Base-by-base conservation (phyloP, 2,113 vertebrate genomes). In the Alligator sinensis region DNA sequence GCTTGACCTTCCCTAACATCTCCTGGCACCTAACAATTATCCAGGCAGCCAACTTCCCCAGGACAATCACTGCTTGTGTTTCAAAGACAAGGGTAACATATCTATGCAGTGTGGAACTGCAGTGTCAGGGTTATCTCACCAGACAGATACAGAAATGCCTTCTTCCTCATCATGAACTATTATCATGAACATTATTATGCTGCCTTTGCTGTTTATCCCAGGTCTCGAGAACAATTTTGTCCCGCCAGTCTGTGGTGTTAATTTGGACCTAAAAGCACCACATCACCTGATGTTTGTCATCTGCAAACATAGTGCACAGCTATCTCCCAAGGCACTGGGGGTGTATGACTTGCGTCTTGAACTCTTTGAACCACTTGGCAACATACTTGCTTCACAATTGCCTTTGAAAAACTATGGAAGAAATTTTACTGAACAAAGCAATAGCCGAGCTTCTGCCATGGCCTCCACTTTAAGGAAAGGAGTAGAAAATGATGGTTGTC, bases 111-210 rank as follows among this genome's bases (percentile, higher is more conserved):
- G 0, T 19, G 27, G 60, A 28, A 77, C 64, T 27, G 34, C 28
- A 27, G 1, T 66, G 77, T 61, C 80, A 62, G 58, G 30, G 75
- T 61, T 10, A 27, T 63, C 79, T 86, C 83, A 78, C 62, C 58
- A 75, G 0, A 0, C 0, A 24, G 1, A 0, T 11, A 18, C n/a
- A 86, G 66, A 86, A 90, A 75, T 77, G 12, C 76, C 72, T 86
- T 80, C 1, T 0, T 38, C 66, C 38, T 74, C 70, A 74, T 38
- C 34, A 30, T 38, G 34, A 30, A 72, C 0, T 0, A 34, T 34
- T 34, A 34, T 34, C 34, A 34, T 34, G 34, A 34, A 34, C 34
- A 34, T 34, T 34, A 34, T 19, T 88, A 79, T 22, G 21, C 70
- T 77, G 34, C 30, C 68, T 68, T 78, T 30, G 55, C 16, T 24